Evolutionary conservation across 2,888 invertebrate genomes (phyloP).

Genomic region (Lissonota sp.): DNA sequence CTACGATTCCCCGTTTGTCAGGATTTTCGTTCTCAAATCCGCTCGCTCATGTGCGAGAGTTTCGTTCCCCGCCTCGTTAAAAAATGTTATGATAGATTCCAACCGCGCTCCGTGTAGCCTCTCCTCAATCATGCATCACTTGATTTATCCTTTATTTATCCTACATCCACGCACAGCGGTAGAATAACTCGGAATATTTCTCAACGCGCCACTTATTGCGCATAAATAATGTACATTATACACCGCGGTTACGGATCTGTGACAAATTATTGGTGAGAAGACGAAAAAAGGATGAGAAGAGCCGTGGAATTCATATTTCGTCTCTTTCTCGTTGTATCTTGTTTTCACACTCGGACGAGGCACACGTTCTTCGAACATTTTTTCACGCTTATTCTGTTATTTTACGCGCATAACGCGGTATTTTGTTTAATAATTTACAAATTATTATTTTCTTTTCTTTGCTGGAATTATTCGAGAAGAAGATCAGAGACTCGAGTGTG

Average conservation of each 20-base stretch:
- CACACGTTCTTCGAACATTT: no score
- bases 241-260: conserved; percentile 3
- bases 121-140: conserved; percentile 30
- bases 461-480: conserved; percentile 24
- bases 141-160: conserved; percentile 51
- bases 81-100: conserved; percentile 61
- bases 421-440: conserved; percentile 18
- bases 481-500: conserved; percentile 41
- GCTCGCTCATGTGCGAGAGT: conserved; percentile 11
- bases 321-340: neutral
- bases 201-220: conserved; percentile 10
- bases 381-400: no score
- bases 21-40: conserved; percentile 35
- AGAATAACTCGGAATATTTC: neutral
- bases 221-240: conserved; percentile 52
- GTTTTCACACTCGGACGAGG: no score
- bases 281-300: neutral
- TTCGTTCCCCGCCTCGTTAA: conserved; percentile 45
- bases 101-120: conserved; percentile 47
- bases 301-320: conserved; percentile 43
- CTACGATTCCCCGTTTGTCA: conserved; percentile 18
- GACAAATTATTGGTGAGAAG: conserved; percentile 50
- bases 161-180: conserved; percentile 23
- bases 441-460: neutral
- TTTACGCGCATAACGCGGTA: neutral